These are phyloP conservation scores for Scaptomyza parva DNA, from an alignment of 2,888 invertebrate genomes.

Conservation along the genomic window DNA sequence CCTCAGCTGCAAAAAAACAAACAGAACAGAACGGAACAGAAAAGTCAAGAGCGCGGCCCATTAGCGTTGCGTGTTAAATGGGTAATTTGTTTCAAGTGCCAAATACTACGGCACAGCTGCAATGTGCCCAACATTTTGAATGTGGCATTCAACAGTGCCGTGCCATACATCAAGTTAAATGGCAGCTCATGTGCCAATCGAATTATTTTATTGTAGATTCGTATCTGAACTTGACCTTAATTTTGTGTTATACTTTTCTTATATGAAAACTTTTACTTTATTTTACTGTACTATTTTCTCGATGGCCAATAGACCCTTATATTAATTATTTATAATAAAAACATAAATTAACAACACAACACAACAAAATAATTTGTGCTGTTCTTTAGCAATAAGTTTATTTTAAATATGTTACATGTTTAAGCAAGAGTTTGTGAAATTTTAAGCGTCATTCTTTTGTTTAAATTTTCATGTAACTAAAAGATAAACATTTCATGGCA, in stretches of 20 bases:
- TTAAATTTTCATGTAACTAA: not conserved
- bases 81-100: slow-evolving; percentile 33
- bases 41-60: slow-evolving; percentile 38
- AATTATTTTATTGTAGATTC: not conserved
- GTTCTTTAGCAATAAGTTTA: no score
- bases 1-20: slow-evolving; percentile 78
- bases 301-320: no score
- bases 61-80: slow-evolving; percentile 46
- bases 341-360: no score
- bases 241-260: not conserved
- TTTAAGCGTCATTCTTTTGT: no score
- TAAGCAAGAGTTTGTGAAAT: no score
- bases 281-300: not conserved
- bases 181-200: not conserved
- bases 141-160: not conserved
- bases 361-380: no score
- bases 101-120: not conserved
- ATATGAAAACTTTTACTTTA: not conserved
- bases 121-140: slow-evolving; percentile 4
- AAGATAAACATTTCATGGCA: not conserved
- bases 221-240: not conserved
- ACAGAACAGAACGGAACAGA: not conserved
- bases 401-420: no score
- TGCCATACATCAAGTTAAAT: not conserved
- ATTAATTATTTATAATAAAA: no score